Base-by-base conservation (phyloP, 2,113 vertebrate species). In the Rhadina sibilatrix region DNA sequence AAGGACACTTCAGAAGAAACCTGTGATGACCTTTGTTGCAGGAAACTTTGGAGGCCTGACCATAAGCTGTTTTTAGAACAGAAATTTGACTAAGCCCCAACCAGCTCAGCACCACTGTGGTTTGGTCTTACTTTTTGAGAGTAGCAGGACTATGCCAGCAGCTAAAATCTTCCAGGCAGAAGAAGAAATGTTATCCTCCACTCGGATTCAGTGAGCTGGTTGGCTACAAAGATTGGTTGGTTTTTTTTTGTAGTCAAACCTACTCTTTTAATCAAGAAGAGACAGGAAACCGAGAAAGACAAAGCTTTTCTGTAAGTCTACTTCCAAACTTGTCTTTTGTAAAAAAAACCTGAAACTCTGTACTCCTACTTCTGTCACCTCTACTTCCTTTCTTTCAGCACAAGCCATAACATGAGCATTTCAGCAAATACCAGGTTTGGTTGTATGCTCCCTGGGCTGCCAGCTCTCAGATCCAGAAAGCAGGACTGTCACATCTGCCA, bases 401-500 rank as follows among this genome's bases (percentile, higher is more conserved):
- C 59, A 89, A 72, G 70, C 60, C 4, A 0, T 28, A 90, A 60
- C 35, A 78, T 3, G 10, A 95, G 47, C 15, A 65, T 46, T 79
- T 87, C 37, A 90, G 81, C 60, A 90, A 79, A 86, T 21, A 72
- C 20, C 15, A 27, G 46, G 61, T 68, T 88, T 84, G 57, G 40
- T 16, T 65, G 28, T 44, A 56, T 31, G 70, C 28, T 87, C 72
- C 78, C 44, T 42, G 83, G 30, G 69, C 68, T 82, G 74, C 71
- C 86, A 91, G 2, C 83, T 76, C 47, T 78, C 90, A 90, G 35
- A 86, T 87, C 56, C 83, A 71, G 65, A 85, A 80, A 93, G 53
- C 71, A 87, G 44, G 87, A 89, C 53, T 92, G 77, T 89, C 83
- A 87, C 75, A 88, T 90, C 86, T 96, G 86, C 88, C 88, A 96